Percentiles rank a stretch among this genome's conserved stretches.
Evolutionary conservation across 2,113 vertebrate species (phyloP).

Genomic region (Lepidothrix coronata): DNA sequence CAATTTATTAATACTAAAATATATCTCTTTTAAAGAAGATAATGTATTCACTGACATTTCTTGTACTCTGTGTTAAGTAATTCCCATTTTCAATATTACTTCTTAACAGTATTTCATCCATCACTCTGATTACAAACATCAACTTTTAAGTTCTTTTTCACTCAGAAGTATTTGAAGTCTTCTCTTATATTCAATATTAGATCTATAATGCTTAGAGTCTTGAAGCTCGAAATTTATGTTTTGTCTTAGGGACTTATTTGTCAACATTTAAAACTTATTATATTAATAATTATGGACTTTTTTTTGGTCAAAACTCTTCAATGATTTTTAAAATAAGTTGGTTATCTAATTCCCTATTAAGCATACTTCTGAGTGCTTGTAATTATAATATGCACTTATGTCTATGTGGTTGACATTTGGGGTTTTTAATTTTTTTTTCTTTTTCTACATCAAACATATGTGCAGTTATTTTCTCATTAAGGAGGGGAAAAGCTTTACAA

Average conservation of each 20-base stretch:
- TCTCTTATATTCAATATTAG: neutral
- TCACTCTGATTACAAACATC: neutral
- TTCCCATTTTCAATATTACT: neutral
- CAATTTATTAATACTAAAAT: neutral
- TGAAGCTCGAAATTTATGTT: neutral
- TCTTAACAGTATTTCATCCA: neutral
- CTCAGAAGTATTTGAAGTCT: neutral
- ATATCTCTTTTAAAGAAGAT: neutral
- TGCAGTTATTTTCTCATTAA: neutral
- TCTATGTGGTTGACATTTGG: neutral
- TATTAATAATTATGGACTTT: neutral
- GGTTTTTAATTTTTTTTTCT: neutral
- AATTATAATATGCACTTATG: neutral
- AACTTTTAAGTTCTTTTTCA: neutral
- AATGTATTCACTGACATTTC: neutral
- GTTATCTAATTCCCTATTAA: neutral
- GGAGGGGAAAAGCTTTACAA: neutral
- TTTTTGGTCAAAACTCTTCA: neutral
- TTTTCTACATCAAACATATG: neutral
- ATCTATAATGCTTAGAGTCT: neutral
- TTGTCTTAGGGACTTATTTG: neutral
- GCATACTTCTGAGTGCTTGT: neutral
- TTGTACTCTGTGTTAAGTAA: neutral
- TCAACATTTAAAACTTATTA: neutral
- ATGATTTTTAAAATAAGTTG: neutral